Conservation (phyloP, 2,113 vertebrate species). For the Chaetodon trifascialis region DNA sequence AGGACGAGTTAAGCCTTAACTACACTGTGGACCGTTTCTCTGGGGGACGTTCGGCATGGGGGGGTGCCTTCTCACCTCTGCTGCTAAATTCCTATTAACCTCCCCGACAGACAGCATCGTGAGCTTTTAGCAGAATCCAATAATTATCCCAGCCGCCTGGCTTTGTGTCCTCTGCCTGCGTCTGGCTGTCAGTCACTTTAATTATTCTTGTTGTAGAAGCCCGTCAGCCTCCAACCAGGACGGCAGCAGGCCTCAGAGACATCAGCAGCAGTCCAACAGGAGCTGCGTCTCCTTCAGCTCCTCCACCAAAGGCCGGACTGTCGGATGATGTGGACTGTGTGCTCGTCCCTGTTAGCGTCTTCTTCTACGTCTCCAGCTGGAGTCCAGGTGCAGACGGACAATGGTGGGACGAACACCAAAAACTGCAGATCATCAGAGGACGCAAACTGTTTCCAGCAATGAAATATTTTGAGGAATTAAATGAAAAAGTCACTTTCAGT, state of each 20-base stretch:
- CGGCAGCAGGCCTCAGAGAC: constrained; percentile 1
- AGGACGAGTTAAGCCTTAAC: constrained; percentile 3
- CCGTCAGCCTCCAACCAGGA: constrained; percentile 47
- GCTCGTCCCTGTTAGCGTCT: background rate
- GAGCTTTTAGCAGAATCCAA: constrained; percentile 65
- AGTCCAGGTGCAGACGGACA: background rate
- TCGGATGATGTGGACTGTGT: background rate
- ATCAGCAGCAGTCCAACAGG: constrained; percentile 26
- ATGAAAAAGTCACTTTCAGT: background rate
- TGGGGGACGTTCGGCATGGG: background rate
- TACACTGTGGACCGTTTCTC: background rate
- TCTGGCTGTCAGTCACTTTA: constrained; percentile 66
- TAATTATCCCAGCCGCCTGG: constrained; percentile 58
- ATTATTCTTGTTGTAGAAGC: constrained; percentile 70
- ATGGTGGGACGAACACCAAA: too few species aligned
- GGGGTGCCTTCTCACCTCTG: constrained; percentile 17
- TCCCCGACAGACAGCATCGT: constrained; percentile 6
- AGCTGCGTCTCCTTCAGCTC: constrained; percentile 7
- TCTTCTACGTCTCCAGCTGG: background rate
- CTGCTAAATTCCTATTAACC: constrained; percentile 48
- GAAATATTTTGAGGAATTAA: background rate
- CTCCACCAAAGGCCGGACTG: too few species aligned
- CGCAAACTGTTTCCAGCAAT: background rate
- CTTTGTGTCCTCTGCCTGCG: constrained; percentile 35
- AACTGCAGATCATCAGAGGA: background rate